phyloP scores from a whole-genome alignment of 2,113 vertebrate species.

The Hydrolagus affinis region DNA sequence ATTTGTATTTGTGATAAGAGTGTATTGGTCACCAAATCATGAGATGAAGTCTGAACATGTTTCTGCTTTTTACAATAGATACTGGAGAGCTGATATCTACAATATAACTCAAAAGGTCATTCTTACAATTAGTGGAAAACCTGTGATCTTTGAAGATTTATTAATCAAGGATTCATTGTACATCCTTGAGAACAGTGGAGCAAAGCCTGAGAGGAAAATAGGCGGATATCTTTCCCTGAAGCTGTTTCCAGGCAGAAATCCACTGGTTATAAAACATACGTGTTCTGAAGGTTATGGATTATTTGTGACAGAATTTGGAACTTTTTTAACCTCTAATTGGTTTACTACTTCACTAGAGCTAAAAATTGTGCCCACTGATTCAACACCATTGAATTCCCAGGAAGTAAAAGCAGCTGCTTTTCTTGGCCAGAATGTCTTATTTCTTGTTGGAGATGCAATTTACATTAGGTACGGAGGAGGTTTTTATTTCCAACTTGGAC shows the following conservation, averaged over 20 bases:
- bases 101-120: constrained; percentile 6
- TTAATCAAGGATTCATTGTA: constrained; percentile 3
- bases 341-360: constrained; percentile 12
- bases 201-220: background rate
- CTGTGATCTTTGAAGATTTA: constrained; percentile 17
- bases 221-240: constrained; percentile 1
- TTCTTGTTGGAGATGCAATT: constrained; percentile 5
- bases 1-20: background rate
- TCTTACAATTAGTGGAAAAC: constrained; percentile 1
- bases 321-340: constrained; percentile 11
- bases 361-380: constrained; percentile 20
- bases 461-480: constrained; percentile 3
- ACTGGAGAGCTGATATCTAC: constrained; percentile 14
- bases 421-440: constrained; percentile 10
- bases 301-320: constrained; percentile 4
- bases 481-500: constrained; percentile 5
- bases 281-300: background rate
- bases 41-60: background rate
- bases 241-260: background rate
- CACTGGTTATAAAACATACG: background rate
- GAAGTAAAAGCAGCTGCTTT: constrained; percentile 1
- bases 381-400: too few relatives aligned
- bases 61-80: constrained; percentile 1
- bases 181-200: background rate
- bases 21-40: background rate